Evolutionary conservation across 2,113 vertebrate species (phyloP).

Genomic region (Rhagologus leucostigma): DNA sequence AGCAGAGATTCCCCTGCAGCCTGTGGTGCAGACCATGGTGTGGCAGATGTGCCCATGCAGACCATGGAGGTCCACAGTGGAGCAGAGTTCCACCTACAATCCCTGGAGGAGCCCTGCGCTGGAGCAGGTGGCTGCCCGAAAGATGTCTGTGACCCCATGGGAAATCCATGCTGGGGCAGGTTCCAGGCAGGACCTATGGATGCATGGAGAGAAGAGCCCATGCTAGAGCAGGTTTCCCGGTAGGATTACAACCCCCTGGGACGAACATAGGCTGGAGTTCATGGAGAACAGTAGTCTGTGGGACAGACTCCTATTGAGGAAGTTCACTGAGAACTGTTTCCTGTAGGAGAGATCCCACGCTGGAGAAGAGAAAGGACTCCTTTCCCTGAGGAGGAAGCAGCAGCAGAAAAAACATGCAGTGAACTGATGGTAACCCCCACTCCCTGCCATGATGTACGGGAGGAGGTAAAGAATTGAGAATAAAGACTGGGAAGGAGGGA

Average conservation of each 20-base stretch:
- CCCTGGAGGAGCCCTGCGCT: fast-evolving
- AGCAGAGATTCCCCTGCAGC: not conserved
- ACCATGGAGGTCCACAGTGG: not conserved
- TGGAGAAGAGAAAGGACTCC: not conserved
- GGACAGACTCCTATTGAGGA: not conserved
- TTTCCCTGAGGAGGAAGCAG: not conserved
- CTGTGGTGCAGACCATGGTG: not conserved
- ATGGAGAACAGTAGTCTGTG: not conserved
- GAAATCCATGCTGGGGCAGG: not conserved
- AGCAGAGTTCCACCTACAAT: not conserved
- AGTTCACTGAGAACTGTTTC: not conserved
- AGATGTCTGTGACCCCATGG: not conserved
- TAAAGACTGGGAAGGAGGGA: not conserved
- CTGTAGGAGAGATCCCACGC: not conserved
- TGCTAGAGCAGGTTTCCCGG: too few species aligned
- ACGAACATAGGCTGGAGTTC: not conserved
- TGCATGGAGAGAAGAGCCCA: not conserved
- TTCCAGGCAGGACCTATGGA: not conserved
- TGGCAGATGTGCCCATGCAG: not conserved
- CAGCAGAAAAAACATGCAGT: not conserved
- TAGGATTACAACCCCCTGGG: not conserved
- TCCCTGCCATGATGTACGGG: not conserved
- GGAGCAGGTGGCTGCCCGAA: not conserved
- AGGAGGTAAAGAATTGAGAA: not conserved
- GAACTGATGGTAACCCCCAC: not conserved